Evolutionary conservation across 2,888 invertebrate species (phyloP).

Genomic region (Netelia fuscicornis): DNA sequence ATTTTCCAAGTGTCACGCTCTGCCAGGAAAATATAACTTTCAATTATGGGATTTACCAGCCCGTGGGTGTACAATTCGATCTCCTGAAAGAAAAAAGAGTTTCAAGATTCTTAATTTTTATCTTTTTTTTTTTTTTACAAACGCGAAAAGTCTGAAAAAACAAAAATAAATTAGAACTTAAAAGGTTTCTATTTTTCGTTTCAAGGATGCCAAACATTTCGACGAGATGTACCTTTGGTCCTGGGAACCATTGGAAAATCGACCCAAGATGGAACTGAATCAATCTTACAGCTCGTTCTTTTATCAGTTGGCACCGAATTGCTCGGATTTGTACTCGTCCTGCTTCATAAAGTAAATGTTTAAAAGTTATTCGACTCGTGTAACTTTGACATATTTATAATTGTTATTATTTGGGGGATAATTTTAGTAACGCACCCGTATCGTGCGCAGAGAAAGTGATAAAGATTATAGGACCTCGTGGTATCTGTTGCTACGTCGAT

Average conservation of each 20-base stretch:
- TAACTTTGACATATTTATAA: neutral
- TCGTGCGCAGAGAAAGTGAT: slow-evolving; percentile 37
- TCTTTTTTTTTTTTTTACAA: neutral
- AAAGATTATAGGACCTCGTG: slow-evolving; percentile 52
- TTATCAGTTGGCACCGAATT: slow-evolving; percentile 62
- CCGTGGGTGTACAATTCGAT: slow-evolving; percentile 33
- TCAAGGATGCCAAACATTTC: slow-evolving; percentile 45
- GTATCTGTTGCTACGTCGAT: slow-evolving; percentile 48
- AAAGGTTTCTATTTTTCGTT: neutral
- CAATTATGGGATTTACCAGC: slow-evolving; percentile 65
- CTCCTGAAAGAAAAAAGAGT: neutral
- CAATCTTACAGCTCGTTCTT: slow-evolving; percentile 61
- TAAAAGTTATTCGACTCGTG: neutral
- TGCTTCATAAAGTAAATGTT: slow-evolving; percentile 67
- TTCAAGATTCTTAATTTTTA: neutral
- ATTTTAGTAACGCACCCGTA: slow-evolving; percentile 28
- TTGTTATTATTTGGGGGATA: neutral
- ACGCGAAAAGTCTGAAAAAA: slow-evolving; percentile 3
- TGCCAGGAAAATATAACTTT: slow-evolving; percentile 68
- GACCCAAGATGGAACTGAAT: neutral
- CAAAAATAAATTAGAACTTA: neutral
- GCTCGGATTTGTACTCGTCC: slow-evolving; percentile 63
- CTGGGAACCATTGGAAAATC: slow-evolving; percentile 32
- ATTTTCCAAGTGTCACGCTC: slow-evolving; percentile 73
- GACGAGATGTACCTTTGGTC: slow-evolving; percentile 63